Evolutionary conservation across 2,888 invertebrate species (phyloP), one percentile per base, ranked within the genome.

Genomic region (Anagyrus pseudococci): DNA sequence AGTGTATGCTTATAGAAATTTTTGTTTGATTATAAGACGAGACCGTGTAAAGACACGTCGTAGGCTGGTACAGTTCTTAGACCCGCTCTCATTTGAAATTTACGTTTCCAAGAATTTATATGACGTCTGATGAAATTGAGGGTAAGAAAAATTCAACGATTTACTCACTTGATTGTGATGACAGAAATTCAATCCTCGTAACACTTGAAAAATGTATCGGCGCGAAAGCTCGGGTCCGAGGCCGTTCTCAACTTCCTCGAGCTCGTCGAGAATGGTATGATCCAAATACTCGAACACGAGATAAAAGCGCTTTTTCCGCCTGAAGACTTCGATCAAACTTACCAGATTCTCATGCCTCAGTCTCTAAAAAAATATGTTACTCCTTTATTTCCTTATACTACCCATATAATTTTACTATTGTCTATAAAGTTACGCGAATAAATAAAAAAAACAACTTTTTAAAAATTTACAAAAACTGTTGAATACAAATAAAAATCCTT

Each of bases 241-340:
- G 3, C 90, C 90, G 17, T 88, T 87, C 0, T 87, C 85, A 49
- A 85, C 82, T 25, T 88, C 87, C 75, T 94, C 93, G 73, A 95
- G 81, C 83, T 93, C 92, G 71, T 94, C 93, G 64, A 94, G 83
- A 4, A 94, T 85, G 0, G 94, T 94, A 75, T 93, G 91, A 79
- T 93, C 93, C 72, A 94, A 83, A 81, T 90, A 94, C 79, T 95
- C 94, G 78, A 94, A 94, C 8, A 95, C 94, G 29, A 95, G 83
- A 82, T 93, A 94, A 77, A 93, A 91, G 55, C 94, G 85, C 72
- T 91, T 89, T 79, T 91, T 88, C 60, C 92, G 87, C 15, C 93
- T 86, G 80, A 95, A 94, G 68, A 94, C 94, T 81, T 94, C 94
- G 67, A 94, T 89, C 85, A 95, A 87, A 76, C 91, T 92, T 56